Percentiles rank a stretch among this genome's conserved stretches.
These are phyloP conservation scores for Bergia puertoricense DNA, from an alignment of 92 coral and sea anemone species.

Conservation along the genomic window DNA sequence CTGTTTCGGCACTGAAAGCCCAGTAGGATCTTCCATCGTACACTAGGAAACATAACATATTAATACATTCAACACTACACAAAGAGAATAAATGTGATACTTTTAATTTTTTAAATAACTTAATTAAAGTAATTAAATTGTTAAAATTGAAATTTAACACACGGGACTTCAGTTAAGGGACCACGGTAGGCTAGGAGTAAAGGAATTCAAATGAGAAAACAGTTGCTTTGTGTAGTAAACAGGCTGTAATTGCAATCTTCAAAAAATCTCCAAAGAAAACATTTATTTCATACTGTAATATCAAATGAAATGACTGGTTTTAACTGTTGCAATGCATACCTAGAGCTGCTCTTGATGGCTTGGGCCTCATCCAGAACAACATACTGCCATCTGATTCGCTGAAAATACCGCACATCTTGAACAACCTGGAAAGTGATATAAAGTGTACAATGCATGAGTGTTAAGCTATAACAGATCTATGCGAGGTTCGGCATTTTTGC, in stretches of 20 bases:
- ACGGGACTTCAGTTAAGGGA: background rate
- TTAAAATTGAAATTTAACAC: background rate
- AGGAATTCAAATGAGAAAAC: background rate
- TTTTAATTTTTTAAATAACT: too few species aligned
- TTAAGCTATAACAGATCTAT: too few species aligned
- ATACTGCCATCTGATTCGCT: conserved; percentile 98
- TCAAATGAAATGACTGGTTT: background rate
- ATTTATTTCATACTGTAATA: background rate
- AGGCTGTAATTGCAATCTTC: too few species aligned
- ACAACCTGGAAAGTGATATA: conserved; percentile 68
- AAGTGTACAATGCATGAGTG: background rate
- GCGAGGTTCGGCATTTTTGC: too few species aligned
- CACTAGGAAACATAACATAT: conserved; percentile 51
- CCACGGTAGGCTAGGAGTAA: too few species aligned
- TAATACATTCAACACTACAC: background rate
- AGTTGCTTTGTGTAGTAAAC: too few species aligned
- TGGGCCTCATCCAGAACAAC: conserved; percentile 97
- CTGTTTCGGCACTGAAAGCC: conserved; percentile 95
- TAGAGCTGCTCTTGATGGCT: conserved; percentile 98
- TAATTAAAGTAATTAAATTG: too few species aligned
- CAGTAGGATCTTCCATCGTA: conserved; percentile 97
- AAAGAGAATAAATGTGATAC: background rate
- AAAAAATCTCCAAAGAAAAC: background rate
- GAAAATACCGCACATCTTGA: conserved; percentile 98
- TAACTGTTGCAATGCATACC: conserved; percentile 45